A percentile compares a stretch with the other conserved stretches of the same genome.
These are phyloP conservation scores for Scaptodrosophila latifasciaeformis DNA, from an alignment of 2,888 invertebrate species.

Conservation along the genomic window DNA sequence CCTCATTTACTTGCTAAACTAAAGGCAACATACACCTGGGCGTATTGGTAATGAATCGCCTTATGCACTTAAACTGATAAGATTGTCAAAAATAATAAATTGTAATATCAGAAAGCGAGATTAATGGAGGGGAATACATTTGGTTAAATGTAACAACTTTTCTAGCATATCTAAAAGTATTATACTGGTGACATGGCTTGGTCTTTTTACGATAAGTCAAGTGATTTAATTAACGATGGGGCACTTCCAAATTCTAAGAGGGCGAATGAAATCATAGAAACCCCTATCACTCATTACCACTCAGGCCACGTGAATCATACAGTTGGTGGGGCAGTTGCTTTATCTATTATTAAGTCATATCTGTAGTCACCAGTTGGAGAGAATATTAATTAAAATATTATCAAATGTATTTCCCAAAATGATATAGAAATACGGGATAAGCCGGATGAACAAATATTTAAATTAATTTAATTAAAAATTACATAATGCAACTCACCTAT, in stretches of 20 bases:
- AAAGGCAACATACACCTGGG: too few species aligned
- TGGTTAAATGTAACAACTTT: too few species aligned
- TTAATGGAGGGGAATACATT: too few species aligned
- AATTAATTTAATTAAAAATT: slow-evolving; percentile 35
- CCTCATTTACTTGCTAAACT: too few species aligned
- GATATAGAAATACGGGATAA: background rate
- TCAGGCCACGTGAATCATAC: slow-evolving; percentile 1
- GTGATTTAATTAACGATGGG: slow-evolving; percentile 22
- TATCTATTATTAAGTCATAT: too few species aligned
- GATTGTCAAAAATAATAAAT: slow-evolving; percentile 35
- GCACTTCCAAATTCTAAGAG: background rate
- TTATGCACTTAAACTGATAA: slow-evolving; percentile 42
- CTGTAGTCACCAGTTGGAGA: background rate
- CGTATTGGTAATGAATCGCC: too few species aligned
- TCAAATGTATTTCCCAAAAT: background rate
- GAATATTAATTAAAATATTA: slow-evolving; percentile 1
- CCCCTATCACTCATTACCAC: background rate
- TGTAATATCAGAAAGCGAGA: too few species aligned
- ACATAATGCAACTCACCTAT: slow-evolving; percentile 20
- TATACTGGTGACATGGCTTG: background rate
- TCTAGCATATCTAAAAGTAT: slow-evolving; percentile 1
- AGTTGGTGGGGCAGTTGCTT: too few species aligned
- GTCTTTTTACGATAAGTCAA: background rate
- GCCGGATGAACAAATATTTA: slow-evolving; percentile 19
- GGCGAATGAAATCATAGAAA: too few species aligned